Evolutionary conservation across 2,113 vertebrate genomes (phyloP), one percentile per base, ranked within the genome.

Genomic region (Zonotrichia leucophrys): DNA sequence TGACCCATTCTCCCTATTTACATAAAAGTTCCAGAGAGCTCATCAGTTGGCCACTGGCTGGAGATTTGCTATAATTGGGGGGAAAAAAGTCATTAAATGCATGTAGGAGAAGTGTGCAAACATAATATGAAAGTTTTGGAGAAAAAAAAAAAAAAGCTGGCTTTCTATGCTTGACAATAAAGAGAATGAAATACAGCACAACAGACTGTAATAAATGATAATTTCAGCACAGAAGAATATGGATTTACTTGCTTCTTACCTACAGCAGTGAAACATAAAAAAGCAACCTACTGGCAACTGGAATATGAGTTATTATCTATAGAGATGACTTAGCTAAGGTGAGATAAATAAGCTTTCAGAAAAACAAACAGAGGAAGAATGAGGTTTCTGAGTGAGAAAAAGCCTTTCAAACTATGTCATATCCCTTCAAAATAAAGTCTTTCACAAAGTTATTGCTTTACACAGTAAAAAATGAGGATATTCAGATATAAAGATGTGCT

Each of bases 261-360:
- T 88, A 39, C 35, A 75, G 25, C 49, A 81, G 24, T 74, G 35
- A 94, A 96, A 93, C 59, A 93, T 44, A 73, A 94, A 89, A 75
- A 84, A 80, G n/a, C 10, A 83, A 31, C 39, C 55, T 79, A 39
- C 42, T 93, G 72, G 69, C 72, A 92, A 88, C 83, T 63, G 19
- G 39, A 89, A 77, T 63, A 50, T 59, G 59, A 93, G 70, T 83
- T 90, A 96, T 94, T 87, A 89, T 87, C 81, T 87, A 60, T 41
- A 87, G 2, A 89, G 67, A 82, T 89, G 80, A 94, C 64, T 92
- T 94, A 90, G 76, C 39, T 85, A 92, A 94, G 92, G 82, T 86
- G 47, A 95, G 67, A 95, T 66, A 90, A 90, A 94, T 77, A 86
- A 28, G 55, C 33, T 96, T 87, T 74, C 90, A 92, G 56, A 67